Base-by-base conservation (phyloP, 2,888 invertebrate genomes). In the Pristionchus exspectatus region DNA sequence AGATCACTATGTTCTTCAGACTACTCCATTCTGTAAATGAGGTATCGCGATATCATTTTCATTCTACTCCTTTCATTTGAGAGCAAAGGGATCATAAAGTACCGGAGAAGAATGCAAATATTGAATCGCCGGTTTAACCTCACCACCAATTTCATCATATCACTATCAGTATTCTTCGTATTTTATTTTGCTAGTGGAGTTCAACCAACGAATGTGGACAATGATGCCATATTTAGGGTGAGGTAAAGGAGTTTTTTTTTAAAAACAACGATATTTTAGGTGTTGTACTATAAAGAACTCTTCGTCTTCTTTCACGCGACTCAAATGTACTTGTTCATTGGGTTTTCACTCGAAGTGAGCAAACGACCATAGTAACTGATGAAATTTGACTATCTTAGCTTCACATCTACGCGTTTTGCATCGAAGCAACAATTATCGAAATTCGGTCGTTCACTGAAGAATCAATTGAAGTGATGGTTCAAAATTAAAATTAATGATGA, bases 281-380 rank as follows among this genome's bases (percentile, higher is more conserved):
- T 59, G 1, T 24, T 87, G 12, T 87, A 63, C 72, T 59, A 33
- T 72, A 27, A 72, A 72, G 30, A 30, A 21, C 66, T 87, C 87
- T 54, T 50, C 24, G 56, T 87, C 9, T 69, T 50, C 59, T 54
- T 56, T 56, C 69, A 59, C 38, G 33, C 44, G n/a, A 44, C 74
- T 85, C 38, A 90, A 56, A 84, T 90, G 91, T 56, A 90, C 63
- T 63, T 91, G 89, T 54, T 90, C 90, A 44, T 90, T 24, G 74
- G 38, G 4, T 74, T 38, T 24, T 74, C 74, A 9, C 33, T 74
- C 24, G 74, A 74, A 38, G 74, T 74, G 38, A 74, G 38, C 44
- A 10, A 24, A 38, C 4, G 16, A 21, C 24, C 10, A 74, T 7
- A 74, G 38, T 33, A 74, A 74, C 33, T 7, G 74, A 74, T 44